Evolutionary conservation across 2,888 invertebrate genomes (phyloP).

Genomic region (Nasonia oneida): DNA sequence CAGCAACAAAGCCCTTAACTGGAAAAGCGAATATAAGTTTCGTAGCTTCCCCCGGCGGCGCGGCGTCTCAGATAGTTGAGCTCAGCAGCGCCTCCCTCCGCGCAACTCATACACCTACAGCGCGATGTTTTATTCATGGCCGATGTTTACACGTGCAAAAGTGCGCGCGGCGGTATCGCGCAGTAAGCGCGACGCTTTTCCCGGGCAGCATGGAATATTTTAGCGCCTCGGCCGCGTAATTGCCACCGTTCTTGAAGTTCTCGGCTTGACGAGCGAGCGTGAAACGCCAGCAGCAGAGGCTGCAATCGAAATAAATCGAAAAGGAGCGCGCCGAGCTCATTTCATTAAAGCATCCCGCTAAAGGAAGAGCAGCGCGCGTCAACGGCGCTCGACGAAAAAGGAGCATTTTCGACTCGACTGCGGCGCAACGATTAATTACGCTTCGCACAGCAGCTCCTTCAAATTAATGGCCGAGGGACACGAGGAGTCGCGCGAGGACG

Average conservation of each 20-base stretch:
- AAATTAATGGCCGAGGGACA: constrained; percentile 62
- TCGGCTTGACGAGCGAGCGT: no score
- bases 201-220: constrained; percentile 73
- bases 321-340: constrained; percentile 31
- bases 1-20: constrained; percentile 2
- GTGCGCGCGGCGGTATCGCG: constrained; percentile 60
- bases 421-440: constrained; percentile 61
- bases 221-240: constrained; percentile 73
- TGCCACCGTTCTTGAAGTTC: constrained; percentile 56
- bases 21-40: constrained; percentile 28
- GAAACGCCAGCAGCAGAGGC: background rate
- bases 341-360: constrained; percentile 20
- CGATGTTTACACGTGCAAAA: constrained; percentile 69
- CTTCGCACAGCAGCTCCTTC: constrained; percentile 51
- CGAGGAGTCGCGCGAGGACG: constrained; percentile 36
- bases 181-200: constrained; percentile 73
- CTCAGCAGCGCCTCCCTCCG: background rate
- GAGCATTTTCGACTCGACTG: constrained; percentile 43
- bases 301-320: background rate
- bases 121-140: constrained; percentile 75
- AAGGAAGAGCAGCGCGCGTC: background rate
- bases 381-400: constrained; percentile 46
- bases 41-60: background rate
- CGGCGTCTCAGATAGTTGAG: constrained; percentile 30
- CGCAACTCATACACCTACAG: constrained; percentile 15